Evolutionary conservation across 2,888 invertebrate species (phyloP).

Genomic region (Ditula angustiorana): DNA sequence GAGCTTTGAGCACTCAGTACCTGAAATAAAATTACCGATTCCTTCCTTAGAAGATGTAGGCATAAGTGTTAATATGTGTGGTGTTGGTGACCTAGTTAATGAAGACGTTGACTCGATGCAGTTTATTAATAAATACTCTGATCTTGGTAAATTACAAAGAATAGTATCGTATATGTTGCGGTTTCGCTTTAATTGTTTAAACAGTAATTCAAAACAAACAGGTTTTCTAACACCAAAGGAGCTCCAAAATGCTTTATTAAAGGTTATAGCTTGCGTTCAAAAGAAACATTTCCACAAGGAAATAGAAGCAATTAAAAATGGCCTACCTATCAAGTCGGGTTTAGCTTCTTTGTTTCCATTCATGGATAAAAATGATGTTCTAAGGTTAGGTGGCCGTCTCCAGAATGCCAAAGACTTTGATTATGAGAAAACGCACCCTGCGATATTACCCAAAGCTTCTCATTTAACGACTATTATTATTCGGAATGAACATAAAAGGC

Average conservation of each 20-base stretch:
- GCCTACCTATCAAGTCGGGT: no score
- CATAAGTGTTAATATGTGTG: not conserved
- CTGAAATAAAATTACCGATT: not conserved
- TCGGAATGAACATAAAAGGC: no score
- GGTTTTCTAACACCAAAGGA: not conserved
- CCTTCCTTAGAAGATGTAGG: not conserved
- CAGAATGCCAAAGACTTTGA: no score
- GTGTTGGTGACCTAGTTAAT: not conserved
- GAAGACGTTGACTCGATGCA: not conserved
- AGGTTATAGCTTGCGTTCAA: conserved; percentile 2
- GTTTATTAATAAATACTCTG: conserved; percentile 20
- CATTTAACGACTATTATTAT: no score
- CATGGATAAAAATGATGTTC: no score
- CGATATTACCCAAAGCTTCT: no score
- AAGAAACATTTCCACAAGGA: conserved; percentile 14
- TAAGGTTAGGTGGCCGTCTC: no score
- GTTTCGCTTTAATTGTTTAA: conserved; percentile 13
- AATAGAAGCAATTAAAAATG: no score
- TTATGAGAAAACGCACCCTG: no score
- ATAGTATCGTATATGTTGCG: conserved; percentile 20
- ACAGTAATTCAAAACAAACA: not conserved
- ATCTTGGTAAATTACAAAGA: conserved; percentile 16
- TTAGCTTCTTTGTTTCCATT: no score
- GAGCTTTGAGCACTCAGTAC: not conserved
- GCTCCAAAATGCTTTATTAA: not conserved